Evolutionary conservation across 2,797 vertebrate genomes (phyloP).

Genomic region (Enteromius treurensis): DNA sequence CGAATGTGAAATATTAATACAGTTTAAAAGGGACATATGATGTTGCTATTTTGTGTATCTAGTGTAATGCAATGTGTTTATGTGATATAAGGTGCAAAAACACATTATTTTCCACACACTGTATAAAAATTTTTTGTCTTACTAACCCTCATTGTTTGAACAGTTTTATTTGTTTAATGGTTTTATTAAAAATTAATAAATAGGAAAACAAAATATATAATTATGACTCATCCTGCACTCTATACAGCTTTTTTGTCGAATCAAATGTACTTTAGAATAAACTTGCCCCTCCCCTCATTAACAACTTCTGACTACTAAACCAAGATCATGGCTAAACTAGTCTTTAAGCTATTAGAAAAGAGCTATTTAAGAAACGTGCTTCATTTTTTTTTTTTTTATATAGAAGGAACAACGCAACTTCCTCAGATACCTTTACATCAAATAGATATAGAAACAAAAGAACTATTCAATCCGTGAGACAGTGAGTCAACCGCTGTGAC

Average conservation of each 20-base stretch:
- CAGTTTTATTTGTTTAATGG: no score
- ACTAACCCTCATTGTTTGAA: neutral
- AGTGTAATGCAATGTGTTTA: no score
- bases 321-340: no score
- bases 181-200: neutral
- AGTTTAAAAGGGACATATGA: no score
- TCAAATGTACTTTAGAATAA: neutral
- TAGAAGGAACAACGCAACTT: neutral
- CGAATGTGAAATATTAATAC: neutral
- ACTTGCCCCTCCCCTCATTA: neutral
- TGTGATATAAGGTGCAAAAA: no score
- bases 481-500: slow-evolving; percentile 5
- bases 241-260: neutral
- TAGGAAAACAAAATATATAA: neutral
- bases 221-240: neutral
- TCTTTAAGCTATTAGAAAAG: neutral
- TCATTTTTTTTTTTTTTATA: neutral
- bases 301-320: neutral
- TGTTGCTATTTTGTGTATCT: no score
- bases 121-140: no score
- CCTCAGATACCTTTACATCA: neutral
- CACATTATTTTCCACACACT: no score
- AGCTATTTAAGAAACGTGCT: neutral
- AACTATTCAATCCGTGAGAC: slow-evolving; percentile 25
- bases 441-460: neutral